Base-by-base conservation (phyloP, 2,797 vertebrate species). In the Brachyrhaphis roseni region DNA sequence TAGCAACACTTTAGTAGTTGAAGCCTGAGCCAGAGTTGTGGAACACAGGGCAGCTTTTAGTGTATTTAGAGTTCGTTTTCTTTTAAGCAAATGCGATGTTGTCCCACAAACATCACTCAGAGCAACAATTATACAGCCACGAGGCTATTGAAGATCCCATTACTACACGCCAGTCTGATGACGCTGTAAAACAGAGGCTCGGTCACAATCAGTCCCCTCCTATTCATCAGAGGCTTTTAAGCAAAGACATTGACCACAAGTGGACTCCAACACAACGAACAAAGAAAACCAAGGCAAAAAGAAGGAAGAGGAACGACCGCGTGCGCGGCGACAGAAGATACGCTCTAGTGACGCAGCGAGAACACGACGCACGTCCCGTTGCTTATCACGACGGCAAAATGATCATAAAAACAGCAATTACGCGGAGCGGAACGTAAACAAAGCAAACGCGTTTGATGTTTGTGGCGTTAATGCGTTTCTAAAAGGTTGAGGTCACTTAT, bases 391-490 rank as follows among this genome's bases (percentile, higher is more conserved):
- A 45, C 20, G 18, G 36, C 51, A 77, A 31, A 74, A 76, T 84
- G 28, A 47, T 39, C 39, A 26, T 34, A 12, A 31, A 74, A 84
- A 87, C 86, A 76, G 83, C 43, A 79, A 81, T 85, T 74, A 74
- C 3, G 8, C 31, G 72, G 71, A 79, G 70, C 15, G 75, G 34
- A 81, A 78, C 49, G 39, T 49, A 47, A 75, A 79, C 59, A 28
- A 78, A 75, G 72, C 62, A 68, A 55, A 76, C 39, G 13, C 53
- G 59, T 76, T 82, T 79, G 73, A 78, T 77, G 84, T 18, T 0
- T 72, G 82, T 3, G 1, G 68, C 49, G 77, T 90, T 91, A 89
- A 93, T 84, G 89, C 84, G 78, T 92, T 82, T 78, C n/a, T 80
- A 82, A 82, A 89, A 79, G 83, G 77, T 47, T 10, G 41, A 74